Base-by-base conservation (phyloP, 2,113 vertebrate species). In the Varanus salvator region DNA sequence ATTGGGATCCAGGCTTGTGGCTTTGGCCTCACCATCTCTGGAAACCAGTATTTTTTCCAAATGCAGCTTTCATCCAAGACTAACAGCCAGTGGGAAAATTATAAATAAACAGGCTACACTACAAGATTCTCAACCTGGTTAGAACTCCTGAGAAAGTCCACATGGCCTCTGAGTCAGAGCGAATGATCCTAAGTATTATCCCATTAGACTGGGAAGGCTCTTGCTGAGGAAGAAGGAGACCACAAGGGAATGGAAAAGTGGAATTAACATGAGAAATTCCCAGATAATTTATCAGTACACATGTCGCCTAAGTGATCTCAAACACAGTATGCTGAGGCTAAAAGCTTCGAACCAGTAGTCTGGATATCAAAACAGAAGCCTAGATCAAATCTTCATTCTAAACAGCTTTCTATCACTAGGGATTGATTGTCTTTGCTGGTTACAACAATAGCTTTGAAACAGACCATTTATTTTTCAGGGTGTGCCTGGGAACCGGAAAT, bases 111-210 rank as follows among this genome's bases (percentile, higher is more conserved):
- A 85, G 23, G n/a, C 44, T 78, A 23, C 6, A 78, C 44, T 29
- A 44, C 64, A 85, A 85, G 83, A 38, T 78, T 85, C 83, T 85
- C 83, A 90, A 90, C 83, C 83, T 85, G 88, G 83, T 90, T 52
- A 69, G 60, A 71, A 69, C 14, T 68, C 60, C 83, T 90, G 88
- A 90, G 88, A 90, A 90, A 90, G 52, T 78, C 88, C 88, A 90
- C 88, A 90, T 90, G 88, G 88, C 83, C 83, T 60, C 21, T 85
- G 75, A 85, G 88, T 90, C 88, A 80, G 60, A 90, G 88, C 74
- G 88, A 85, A 90, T 71, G 82, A 85, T 90, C 74, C 27, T 12
- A 89, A 89, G 60, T 44, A n/a, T 57, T 90, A 85, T 90, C 88
- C 88, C 60, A 2, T 54, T 80, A 80, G 82, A 78, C 82, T 64